A percentile compares a stretch with the other conserved stretches of the same genome.
These are phyloP conservation scores for Xylophagus ater DNA, from an alignment of 2,888 invertebrate genomes.

Conservation along the genomic window DNA sequence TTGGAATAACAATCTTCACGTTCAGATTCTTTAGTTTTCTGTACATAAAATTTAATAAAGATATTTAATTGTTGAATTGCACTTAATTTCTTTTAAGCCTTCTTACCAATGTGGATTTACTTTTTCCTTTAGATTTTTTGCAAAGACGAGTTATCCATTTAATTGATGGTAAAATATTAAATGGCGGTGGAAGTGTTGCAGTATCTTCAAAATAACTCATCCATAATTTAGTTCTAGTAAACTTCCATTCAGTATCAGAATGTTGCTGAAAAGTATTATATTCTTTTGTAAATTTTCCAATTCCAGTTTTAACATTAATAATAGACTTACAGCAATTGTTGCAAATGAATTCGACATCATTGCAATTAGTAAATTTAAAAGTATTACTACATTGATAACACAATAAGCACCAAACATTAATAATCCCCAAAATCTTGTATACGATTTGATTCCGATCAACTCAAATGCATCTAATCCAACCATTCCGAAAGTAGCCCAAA, in stretches of 20 bases:
- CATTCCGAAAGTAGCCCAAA: slow-evolving; percentile 94
- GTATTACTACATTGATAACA: slow-evolving; percentile 87
- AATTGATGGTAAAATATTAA: slow-evolving; percentile 83
- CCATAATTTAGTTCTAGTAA: slow-evolving; percentile 88
- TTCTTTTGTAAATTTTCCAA: not conserved
- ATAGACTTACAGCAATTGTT: slow-evolving; percentile 51
- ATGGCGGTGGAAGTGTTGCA: slow-evolving; percentile 84
- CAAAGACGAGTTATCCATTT: slow-evolving; percentile 62
- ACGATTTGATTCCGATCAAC: slow-evolving; percentile 74
- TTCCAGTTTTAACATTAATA: not conserved
- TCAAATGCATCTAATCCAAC: slow-evolving; percentile 82
- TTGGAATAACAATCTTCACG: slow-evolving; percentile 59
- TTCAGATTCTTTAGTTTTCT: slow-evolving; percentile 49
- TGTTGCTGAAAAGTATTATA: slow-evolving; percentile 54
- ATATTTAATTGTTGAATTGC: no score
- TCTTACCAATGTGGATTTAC: slow-evolving; percentile 32
- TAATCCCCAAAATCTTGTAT: slow-evolving; percentile 89
- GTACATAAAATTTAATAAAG: no score
- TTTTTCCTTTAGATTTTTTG: slow-evolving; percentile 42
- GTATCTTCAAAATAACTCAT: slow-evolving; percentile 92
- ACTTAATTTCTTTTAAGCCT: no score
- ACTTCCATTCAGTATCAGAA: slow-evolving; percentile 94
- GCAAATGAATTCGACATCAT: slow-evolving; percentile 98
- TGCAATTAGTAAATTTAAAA: slow-evolving; percentile 87
- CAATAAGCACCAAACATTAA: slow-evolving; percentile 94